Evolutionary conservation across 2,797 vertebrate genomes (phyloP).

Genomic region (Ammospiza maritima): DNA sequence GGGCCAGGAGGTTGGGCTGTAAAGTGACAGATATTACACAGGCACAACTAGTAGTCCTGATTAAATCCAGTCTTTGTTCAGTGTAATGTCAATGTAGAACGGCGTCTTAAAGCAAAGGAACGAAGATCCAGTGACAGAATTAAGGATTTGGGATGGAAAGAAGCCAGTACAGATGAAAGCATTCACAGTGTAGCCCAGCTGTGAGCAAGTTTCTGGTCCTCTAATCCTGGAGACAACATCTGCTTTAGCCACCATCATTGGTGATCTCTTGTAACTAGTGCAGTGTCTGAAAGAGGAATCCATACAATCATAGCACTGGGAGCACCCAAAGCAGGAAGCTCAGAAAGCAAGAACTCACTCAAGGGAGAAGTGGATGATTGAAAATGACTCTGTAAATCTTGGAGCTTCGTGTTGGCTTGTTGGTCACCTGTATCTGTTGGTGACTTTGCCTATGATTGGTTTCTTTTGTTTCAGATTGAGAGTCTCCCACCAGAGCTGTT

Average conservation of each 20-base stretch:
- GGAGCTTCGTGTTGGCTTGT: neutral
- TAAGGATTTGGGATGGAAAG: neutral
- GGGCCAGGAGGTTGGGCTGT: neutral
- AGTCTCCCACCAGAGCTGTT: slow-evolving; percentile 94
- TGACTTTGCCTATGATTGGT: neutral
- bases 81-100: neutral
- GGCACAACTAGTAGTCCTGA: neutral
- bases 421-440: neutral
- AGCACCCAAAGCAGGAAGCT: neutral
- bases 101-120: neutral
- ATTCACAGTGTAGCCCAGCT: neutral
- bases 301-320: neutral
- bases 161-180: neutral
- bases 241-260: neutral
- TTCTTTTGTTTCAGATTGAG: slow-evolving; percentile 84
- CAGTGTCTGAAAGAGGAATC: neutral
- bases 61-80: neutral
- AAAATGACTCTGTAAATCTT: neutral
- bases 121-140: neutral
- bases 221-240: neutral
- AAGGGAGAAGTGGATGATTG: neutral
- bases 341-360: neutral
- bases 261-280: neutral
- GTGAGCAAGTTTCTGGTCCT: neutral
- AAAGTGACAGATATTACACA: neutral